phyloP scores from a whole-genome alignment of 1,140 invertebrate genomes.

The Limonius californicus region DNA sequence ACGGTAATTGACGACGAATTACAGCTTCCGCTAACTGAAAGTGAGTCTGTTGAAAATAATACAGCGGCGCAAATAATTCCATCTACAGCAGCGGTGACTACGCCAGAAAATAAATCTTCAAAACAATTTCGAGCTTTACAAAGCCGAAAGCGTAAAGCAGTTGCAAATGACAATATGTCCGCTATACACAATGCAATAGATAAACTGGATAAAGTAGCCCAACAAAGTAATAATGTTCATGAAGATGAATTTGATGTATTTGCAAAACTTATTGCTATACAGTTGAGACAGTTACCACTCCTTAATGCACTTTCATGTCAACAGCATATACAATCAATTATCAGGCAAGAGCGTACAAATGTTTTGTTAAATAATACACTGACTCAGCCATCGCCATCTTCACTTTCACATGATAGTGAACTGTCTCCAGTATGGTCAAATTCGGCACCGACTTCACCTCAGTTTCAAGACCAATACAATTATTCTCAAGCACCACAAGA shows the following conservation, averaged over 20 bases:
- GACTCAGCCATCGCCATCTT: too few relatives aligned
- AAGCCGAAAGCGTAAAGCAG: slow-evolving; percentile 24
- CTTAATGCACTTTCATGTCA: slow-evolving; percentile 26
- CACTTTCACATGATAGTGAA: slow-evolving; percentile 19
- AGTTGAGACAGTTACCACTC: slow-evolving; percentile 27
- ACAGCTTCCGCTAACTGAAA: slow-evolving; percentile 15
- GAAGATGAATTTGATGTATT: not conserved
- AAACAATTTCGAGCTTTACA: slow-evolving; percentile 16
- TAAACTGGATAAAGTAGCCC: slow-evolving; percentile 29
- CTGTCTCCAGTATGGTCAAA: slow-evolving; percentile 3
- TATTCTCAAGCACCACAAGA: slow-evolving; percentile 20
- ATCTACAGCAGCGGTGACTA: too few relatives aligned
- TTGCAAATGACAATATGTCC: slow-evolving; percentile 25
- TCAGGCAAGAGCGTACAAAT: slow-evolving; percentile 28
- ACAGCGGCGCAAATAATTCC: not conserved
- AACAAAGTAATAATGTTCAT: slow-evolving; percentile 10
- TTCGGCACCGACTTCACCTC: slow-evolving; percentile 13
- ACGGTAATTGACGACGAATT: slow-evolving; percentile 14
- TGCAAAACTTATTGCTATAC: slow-evolving; percentile 16
- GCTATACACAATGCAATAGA: slow-evolving; percentile 26
- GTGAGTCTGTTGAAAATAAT: not conserved
- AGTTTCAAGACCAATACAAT: not conserved
- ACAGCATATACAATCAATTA: slow-evolving; percentile 25
- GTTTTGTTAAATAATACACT: slow-evolving; percentile 16
- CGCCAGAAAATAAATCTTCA: not conserved